These are phyloP conservation scores for Platysteira castanea DNA, from an alignment of 2,113 vertebrate genomes.

Conservation along the genomic window DNA sequence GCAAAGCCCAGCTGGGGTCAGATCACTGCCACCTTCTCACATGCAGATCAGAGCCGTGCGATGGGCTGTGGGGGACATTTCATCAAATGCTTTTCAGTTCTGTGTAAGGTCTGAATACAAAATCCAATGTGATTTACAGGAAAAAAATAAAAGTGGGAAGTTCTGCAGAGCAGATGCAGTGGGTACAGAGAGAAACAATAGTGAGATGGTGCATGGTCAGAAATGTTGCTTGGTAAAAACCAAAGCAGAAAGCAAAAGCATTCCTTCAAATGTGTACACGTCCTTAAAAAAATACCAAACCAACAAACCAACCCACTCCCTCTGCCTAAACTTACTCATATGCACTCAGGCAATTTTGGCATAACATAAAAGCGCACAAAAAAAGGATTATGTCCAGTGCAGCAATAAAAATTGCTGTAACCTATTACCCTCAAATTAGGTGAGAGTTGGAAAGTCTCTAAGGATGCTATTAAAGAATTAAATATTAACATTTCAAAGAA, in stretches of 20 bases:
- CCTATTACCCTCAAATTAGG: conserved; percentile 25
- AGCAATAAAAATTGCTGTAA: conserved; percentile 20
- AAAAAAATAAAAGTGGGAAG: background rate
- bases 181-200: background rate
- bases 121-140: background rate
- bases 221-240: background rate
- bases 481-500: background rate
- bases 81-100: background rate
- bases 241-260: background rate
- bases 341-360: conserved; percentile 7
- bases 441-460: background rate
- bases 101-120: background rate
- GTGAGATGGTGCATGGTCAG: background rate
- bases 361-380: background rate
- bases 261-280: background rate
- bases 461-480: conserved; percentile 1
- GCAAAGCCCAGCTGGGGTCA: background rate
- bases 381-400: background rate
- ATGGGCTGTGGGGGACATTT: background rate
- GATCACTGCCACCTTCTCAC: background rate
- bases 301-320: background rate
- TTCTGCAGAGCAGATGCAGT: background rate
- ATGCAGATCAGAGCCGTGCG: background rate
- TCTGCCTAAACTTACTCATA: background rate
- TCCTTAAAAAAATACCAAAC: background rate